Evolutionary conservation across 1,140 invertebrate species (phyloP).

Genomic region (Arctopsyche grandis): DNA sequence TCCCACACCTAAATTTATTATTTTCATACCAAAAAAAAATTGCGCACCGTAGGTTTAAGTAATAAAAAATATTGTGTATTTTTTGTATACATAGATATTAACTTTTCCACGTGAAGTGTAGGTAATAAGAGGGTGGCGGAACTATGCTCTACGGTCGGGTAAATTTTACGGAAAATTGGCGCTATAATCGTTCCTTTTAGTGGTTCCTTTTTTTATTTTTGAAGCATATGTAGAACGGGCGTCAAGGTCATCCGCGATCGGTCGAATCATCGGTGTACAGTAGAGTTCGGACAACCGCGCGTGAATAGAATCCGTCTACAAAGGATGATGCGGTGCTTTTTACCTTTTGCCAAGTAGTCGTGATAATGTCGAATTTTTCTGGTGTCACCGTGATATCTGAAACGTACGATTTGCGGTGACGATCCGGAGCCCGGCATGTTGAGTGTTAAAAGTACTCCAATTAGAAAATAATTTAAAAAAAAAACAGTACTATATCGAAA

Average conservation of each 20-base stretch:
- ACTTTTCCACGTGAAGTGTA: no score
- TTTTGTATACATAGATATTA: no score
- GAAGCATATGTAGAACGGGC: no score
- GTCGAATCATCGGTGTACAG: not conserved
- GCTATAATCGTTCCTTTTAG: not conserved
- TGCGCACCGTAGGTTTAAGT: no score
- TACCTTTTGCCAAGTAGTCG: constrained; percentile 43
- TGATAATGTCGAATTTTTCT: constrained; percentile 41
- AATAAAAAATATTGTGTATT: no score
- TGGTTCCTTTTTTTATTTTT: no score
- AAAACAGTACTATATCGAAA: not conserved
- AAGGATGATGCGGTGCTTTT: constrained; percentile 43
- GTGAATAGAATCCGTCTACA: constrained; percentile 43
- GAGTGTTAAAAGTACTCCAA: not conserved
- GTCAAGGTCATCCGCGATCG: constrained; percentile 9
- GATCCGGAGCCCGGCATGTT: not conserved
- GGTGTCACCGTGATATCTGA: constrained; percentile 40
- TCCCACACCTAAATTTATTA: no score
- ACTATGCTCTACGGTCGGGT: no score
- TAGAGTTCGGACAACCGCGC: not conserved
- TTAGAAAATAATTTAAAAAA: not conserved
- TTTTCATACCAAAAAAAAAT: no score
- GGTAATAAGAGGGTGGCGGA: no score
- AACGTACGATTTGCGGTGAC: not conserved
- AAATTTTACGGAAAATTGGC: not conserved